These are phyloP conservation scores for Leptopilina myrica DNA, from an alignment of 2,888 invertebrate genomes.

Conservation along the genomic window DNA sequence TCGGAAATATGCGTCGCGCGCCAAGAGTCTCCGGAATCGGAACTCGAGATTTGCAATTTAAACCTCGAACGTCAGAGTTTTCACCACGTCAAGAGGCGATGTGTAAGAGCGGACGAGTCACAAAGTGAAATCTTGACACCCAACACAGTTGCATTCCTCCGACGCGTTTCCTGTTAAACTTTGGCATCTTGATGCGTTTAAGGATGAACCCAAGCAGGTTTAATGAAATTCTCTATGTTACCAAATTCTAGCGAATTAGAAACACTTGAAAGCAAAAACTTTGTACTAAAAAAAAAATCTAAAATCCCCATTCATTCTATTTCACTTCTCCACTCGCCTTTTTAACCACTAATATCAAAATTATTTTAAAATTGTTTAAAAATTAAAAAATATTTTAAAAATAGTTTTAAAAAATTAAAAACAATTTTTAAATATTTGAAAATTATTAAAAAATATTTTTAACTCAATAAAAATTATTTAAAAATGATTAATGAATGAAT, in stretches of 20 bases:
- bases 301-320: background rate
- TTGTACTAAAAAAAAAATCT: no score
- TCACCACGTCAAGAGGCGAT: conserved; percentile 43
- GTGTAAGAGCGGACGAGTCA: conserved; percentile 55
- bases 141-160: conserved; percentile 34
- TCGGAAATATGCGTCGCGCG: conserved; percentile 44
- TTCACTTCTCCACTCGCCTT: background rate
- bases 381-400: no score
- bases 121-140: conserved; percentile 56
- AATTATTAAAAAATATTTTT: no score
- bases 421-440: no score
- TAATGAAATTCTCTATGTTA: conserved; percentile 29
- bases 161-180: conserved; percentile 24
- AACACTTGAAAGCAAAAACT: background rate
- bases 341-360: no score
- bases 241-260: conserved; percentile 7
- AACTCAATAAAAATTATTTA: no score
- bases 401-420: no score
- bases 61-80: conserved; percentile 55
- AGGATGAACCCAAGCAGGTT: background rate
- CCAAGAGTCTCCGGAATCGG: conserved; percentile 46
- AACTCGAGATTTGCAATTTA: conserved; percentile 56
- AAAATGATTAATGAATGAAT: no score
- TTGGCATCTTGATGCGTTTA: conserved; percentile 28
- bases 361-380: no score